Percentiles rank a stretch among this genome's conserved stretches.
Evolutionary conservation across 2,113 vertebrate species (phyloP).

Genomic region (Cochlearius cochlearius): DNA sequence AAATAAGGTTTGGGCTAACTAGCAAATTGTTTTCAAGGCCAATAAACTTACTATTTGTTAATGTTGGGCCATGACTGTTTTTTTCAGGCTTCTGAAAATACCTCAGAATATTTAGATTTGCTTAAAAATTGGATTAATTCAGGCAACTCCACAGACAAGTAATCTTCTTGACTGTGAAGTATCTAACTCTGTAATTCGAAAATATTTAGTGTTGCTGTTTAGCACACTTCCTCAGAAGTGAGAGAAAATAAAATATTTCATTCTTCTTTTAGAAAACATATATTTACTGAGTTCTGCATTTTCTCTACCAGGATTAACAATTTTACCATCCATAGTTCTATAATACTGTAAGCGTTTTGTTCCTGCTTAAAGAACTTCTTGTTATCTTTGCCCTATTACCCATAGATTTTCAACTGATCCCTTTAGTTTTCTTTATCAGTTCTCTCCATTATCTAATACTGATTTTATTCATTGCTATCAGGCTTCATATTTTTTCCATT

Average conservation of each 20-base stretch:
- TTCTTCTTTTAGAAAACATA: neutral
- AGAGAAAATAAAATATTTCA: neutral
- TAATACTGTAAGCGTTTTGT: neutral
- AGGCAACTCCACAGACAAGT: neutral
- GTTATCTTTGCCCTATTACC: conserved; percentile 37
- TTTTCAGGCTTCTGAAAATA: neutral
- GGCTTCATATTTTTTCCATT: conserved; percentile 43
- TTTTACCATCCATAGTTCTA: neutral
- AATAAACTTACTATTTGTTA: neutral
- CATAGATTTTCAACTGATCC: conserved; percentile 24
- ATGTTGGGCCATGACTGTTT: neutral
- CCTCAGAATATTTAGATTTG: neutral
- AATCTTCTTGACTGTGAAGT: neutral
- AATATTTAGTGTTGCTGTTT: neutral
- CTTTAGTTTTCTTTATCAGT: conserved; percentile 54
- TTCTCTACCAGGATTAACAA: neutral
- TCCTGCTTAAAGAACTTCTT: conserved; percentile 14
- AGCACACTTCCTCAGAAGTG: neutral
- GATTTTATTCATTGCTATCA: conserved; percentile 55
- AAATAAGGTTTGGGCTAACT: neutral
- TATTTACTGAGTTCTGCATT: neutral
- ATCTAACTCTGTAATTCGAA: neutral
- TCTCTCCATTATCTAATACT: conserved; percentile 51
- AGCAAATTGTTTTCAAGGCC: neutral
- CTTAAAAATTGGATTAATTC: neutral